Percentiles rank a stretch among this genome's conserved stretches.
These are phyloP conservation scores for Hippocampus kuda DNA, from an alignment of 2,797 vertebrate genomes.

Conservation along the genomic window DNA sequence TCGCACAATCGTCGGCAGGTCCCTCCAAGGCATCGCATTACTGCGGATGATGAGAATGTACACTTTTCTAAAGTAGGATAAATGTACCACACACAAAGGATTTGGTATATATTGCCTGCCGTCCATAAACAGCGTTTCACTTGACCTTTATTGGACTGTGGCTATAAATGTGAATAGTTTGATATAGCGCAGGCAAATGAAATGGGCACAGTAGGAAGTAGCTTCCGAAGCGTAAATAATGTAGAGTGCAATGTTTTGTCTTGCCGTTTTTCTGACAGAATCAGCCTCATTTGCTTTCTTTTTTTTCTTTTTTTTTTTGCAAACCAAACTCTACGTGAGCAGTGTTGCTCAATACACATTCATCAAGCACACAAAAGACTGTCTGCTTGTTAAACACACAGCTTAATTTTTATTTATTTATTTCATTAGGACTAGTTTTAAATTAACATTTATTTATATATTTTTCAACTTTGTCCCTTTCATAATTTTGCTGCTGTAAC, in stretches of 20 bases:
- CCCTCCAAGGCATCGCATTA: background rate
- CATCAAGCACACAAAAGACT: slow-evolving; percentile 74
- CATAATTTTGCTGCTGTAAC: too few species aligned
- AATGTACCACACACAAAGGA: background rate
- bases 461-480: too few species aligned
- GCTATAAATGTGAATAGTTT: background rate
- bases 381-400: background rate
- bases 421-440: background rate
- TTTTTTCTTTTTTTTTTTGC: slow-evolving; percentile 89
- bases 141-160: background rate
- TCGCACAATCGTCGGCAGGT: background rate
- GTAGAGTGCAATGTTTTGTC: slow-evolving; percentile 8
- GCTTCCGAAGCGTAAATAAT: background rate
- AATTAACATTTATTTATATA: too few species aligned
- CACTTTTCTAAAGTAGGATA: background rate
- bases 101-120: background rate
- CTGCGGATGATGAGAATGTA: background rate
- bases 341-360: slow-evolving; percentile 75
- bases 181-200: background rate
- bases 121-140: background rate
- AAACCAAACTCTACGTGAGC: slow-evolving; percentile 62
- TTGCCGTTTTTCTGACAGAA: slow-evolving; percentile 62
- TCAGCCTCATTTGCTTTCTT: slow-evolving; percentile 68
- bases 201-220: slow-evolving; percentile 13
- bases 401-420: background rate